Percentiles rank a stretch among this genome's conserved stretches.
Evolutionary conservation across 2,888 invertebrate genomes (phyloP).

Genomic region (Rhamphomyia laevipes): DNA sequence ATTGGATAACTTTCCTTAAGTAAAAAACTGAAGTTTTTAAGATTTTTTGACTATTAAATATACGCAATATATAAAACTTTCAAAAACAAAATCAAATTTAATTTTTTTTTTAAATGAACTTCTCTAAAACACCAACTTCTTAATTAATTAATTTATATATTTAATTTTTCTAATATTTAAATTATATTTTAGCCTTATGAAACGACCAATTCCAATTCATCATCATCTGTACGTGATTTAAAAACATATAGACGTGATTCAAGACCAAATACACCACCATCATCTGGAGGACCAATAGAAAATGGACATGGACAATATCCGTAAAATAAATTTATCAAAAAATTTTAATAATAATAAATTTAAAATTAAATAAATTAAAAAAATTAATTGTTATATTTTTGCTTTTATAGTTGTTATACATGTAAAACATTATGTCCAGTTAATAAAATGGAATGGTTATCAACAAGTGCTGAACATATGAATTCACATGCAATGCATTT

Average conservation of each 20-base stretch:
- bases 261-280: slow-evolving; percentile 36
- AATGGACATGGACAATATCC: slow-evolving; percentile 38
- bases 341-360: neutral
- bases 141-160: neutral
- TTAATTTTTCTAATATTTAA: slow-evolving; percentile 3
- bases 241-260: slow-evolving; percentile 41
- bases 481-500: slow-evolving; percentile 91
- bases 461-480: slow-evolving; percentile 77
- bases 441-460: slow-evolving; percentile 77
- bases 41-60: too few species aligned
- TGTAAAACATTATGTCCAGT: slow-evolving; percentile 66
- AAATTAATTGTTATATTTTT: neutral
- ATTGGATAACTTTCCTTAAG: too few species aligned
- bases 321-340: slow-evolving; percentile 18
- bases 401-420: neutral
- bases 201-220: slow-evolving; percentile 35
- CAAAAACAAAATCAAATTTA: too few species aligned
- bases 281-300: slow-evolving; percentile 31
- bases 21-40: too few species aligned
- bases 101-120: too few species aligned
- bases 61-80: too few species aligned
- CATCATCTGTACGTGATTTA: slow-evolving; percentile 36
- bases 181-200: slow-evolving; percentile 47
- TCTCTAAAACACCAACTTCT: neutral
- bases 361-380: neutral